phyloP scores from a whole-genome alignment of 2,113 vertebrate species.

The Ictalurus punctatus region DNA sequence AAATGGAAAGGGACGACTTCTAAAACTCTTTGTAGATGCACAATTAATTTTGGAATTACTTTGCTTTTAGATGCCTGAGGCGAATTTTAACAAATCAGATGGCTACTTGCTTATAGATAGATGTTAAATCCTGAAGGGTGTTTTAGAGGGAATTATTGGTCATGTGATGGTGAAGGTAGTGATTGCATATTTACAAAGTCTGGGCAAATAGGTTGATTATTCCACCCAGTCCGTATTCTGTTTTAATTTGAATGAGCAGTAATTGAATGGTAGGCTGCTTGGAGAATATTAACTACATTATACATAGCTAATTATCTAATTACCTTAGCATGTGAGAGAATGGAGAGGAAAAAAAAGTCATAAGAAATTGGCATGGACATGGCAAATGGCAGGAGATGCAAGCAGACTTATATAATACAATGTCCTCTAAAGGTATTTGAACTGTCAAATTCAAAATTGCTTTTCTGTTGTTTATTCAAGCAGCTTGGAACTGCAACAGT shows the following conservation, averaged over 20 bases:
- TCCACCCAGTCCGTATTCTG: not conserved
- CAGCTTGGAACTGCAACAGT: slow-evolving; percentile 2
- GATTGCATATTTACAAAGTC: not conserved
- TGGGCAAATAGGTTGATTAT: slow-evolving; percentile 1
- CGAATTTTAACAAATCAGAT: not conserved
- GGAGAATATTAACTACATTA: not conserved
- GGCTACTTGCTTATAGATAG: not conserved
- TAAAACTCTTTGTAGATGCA: not conserved
- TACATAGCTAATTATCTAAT: not conserved
- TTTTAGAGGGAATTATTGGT: not conserved
- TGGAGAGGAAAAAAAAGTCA: not conserved
- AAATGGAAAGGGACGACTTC: not conserved
- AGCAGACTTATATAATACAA: not conserved
- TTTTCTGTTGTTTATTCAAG: not conserved
- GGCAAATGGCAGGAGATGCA: not conserved
- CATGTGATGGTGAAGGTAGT: not conserved
- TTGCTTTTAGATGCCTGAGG: slow-evolving; percentile 14
- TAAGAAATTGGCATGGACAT: not conserved
- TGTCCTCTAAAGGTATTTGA: not conserved
- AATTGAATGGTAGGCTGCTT: not conserved
- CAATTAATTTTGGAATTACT: not conserved
- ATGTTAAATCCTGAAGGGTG: not conserved
- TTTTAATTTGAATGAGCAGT: not conserved
- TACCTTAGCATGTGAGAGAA: not conserved
- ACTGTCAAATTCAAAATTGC: not conserved